These are phyloP conservation scores for Phoebastria nigripes DNA, from an alignment of 2,797 vertebrate species.

Conservation along the genomic window DNA sequence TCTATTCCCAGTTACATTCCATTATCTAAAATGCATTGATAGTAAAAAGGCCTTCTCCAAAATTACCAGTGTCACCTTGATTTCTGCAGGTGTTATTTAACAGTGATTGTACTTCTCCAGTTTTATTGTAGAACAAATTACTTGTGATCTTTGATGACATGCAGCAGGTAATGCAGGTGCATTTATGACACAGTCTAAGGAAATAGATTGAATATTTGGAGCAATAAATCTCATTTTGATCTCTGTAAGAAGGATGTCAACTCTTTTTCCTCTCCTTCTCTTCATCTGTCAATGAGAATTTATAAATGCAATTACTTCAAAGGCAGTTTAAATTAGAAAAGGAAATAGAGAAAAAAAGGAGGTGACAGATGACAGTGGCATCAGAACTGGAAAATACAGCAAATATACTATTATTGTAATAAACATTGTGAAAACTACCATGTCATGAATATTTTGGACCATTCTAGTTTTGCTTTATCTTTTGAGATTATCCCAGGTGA, in stretches of 20 bases:
- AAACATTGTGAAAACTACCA: not conserved
- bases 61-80: not conserved
- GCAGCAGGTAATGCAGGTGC: not conserved
- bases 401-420: not conserved
- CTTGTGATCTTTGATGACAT: not conserved
- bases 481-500: not conserved
- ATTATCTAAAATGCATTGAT: not conserved
- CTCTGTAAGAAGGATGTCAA: not conserved
- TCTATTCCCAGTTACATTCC: not conserved
- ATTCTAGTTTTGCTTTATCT: not conserved
- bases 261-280: not conserved
- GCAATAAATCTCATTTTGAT: conserved; percentile 20
- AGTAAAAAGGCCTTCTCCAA: conserved; percentile 17
- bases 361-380: not conserved
- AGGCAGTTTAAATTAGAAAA: not conserved
- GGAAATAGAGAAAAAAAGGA: not conserved
- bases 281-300: not conserved
- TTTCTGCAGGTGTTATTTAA: conserved; percentile 38
- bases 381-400: not conserved
- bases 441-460: not conserved
- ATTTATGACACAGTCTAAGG: not conserved
- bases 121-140: conserved; percentile 33
- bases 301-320: not conserved
- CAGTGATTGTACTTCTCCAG: not conserved
- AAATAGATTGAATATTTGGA: not conserved